Base-by-base conservation (phyloP, 2,113 vertebrate genomes). In the Macquaria ambigua region DNA sequence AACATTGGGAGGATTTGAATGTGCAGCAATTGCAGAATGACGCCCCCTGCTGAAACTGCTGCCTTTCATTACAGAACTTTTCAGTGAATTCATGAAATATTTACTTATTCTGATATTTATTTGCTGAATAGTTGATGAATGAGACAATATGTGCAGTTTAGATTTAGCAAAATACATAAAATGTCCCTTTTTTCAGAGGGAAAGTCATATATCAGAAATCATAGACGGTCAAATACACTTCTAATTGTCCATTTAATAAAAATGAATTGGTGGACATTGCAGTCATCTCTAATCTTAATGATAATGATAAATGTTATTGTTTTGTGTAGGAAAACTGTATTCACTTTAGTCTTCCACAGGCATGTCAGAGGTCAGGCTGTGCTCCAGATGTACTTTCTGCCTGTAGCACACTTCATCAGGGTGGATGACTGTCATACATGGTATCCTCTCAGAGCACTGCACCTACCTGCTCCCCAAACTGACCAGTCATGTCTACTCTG, bases 1-100 rank as follows among this genome's bases (percentile, higher is more conserved):
- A 58, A 2, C n/a, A 63, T 8, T 43, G 28, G n/a, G 4, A 70
- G 50, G 56, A 53, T 53, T 55, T 77, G 4, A 41, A 53, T 46
- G 50, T 41, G 20, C 48, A 68, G 58, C 23, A 1, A 37, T 18
- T 88, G 90, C 91, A 88, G 81, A 91, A 87, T 83, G 87, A 52
- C 31, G 77, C 90, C 90, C 79, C 73, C 90, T 91, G 81, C 81
- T 92, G 91, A 89, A 79, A 46, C 14, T 1, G 31, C 28, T 58
- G 28, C 2, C 34, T 28, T 12, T 78, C 0, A 28, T 28, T 28
- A 43, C 41, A 61, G 16, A 59, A 9, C n/a, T 28, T 9, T 68
- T 28, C 37, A 52, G 34, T 21, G 1, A 31, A 31, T 25, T 37
- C 0, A n/a, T 43, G 5, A 34, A 21, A 53, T 25, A 14, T 73